Evolutionary conservation across 1,140 invertebrate species (phyloP), one percentile per base, ranked within the genome.

Genomic region (Papilio glaucus): DNA sequence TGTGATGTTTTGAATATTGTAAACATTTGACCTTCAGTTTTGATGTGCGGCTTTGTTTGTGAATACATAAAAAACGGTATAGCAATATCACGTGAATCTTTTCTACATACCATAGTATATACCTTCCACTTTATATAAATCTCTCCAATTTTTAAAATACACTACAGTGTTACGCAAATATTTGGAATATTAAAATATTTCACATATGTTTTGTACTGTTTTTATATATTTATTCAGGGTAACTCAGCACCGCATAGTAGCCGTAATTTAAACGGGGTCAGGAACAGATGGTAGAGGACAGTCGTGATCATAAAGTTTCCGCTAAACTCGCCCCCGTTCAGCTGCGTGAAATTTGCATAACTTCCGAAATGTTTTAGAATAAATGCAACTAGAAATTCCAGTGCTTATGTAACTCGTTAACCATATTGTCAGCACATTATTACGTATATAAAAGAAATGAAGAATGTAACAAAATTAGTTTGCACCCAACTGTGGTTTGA

Each of bases 251-350:
- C 18, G 49, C 9, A 24, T 53, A 24, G 21, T 33, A 33, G 29
- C 6, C 29, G 29, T 53, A 53, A 53, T 7, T 18, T 24, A 53
- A 53, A 53, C 24, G 21, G 9, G 21, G 18, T 53, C 18, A 24
- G 49, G 18, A 53, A 53, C 49, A 53, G 49, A 53, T 53, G 49
- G 49, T 9, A 24, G 21, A 18, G 49, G 18, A 24, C 21, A 53
- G 21, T 24, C 18, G 18, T 53, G 18, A 53, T 9, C 49, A 53
- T 53, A 53, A 53, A 53, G 49, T 53, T 53, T 53, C 49, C 21
- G 12, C 49, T 12, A 53, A 53, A 53, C 49, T 12, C 8, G 4
- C 4, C 21, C 49, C 21, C 49, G 49, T 10, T 2, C 49, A 9
- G 18, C 49, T 53, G 49, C 24, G 18, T 33, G 29, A 33, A 33